phyloP scores from a whole-genome alignment of 2,888 invertebrate genomes.

The Diachrysia chrysitis region DNA sequence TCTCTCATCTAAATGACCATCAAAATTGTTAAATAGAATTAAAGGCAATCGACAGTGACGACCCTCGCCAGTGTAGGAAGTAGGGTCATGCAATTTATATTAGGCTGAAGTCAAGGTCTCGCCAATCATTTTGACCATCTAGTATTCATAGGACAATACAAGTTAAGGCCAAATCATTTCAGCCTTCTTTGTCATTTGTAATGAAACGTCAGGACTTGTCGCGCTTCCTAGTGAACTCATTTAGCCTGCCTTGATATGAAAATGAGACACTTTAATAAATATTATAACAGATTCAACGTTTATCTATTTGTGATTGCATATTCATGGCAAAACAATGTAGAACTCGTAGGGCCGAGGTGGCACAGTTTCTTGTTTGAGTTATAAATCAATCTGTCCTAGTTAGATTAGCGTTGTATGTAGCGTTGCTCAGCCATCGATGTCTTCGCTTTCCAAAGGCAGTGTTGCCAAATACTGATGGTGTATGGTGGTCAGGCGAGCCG shows the following conservation, averaged over 20 bases:
- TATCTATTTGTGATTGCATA: conserved; percentile 76
- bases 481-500: conserved; percentile 61
- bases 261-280: conserved; percentile 30
- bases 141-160: conserved; percentile 84
- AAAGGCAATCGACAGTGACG: conserved; percentile 79
- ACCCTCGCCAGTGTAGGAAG: conserved; percentile 84
- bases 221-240: conserved; percentile 42
- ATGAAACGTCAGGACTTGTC: conserved; percentile 41
- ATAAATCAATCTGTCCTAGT: conserved; percentile 86
- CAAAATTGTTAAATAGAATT: conserved; percentile 70
- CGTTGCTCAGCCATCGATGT: conserved; percentile 75
- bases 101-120: conserved; percentile 85
- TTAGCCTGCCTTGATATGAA: conserved; percentile 17
- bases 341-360: conserved; percentile 84
- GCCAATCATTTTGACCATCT: conserved; percentile 85
- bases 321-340: conserved; percentile 83
- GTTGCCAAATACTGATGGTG: conserved; percentile 79
- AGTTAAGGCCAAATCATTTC: conserved; percentile 76
- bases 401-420: conserved; percentile 81
- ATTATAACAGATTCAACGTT: conserved; percentile 52
- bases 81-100: conserved; percentile 85
- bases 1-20: conserved; percentile 63
- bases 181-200: conserved; percentile 49
- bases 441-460: conserved; percentile 80
- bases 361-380: conserved; percentile 85